These are phyloP conservation scores for Sigmodon hispidus DNA, from an alignment of 2,113 vertebrate genomes.

Conservation along the genomic window DNA sequence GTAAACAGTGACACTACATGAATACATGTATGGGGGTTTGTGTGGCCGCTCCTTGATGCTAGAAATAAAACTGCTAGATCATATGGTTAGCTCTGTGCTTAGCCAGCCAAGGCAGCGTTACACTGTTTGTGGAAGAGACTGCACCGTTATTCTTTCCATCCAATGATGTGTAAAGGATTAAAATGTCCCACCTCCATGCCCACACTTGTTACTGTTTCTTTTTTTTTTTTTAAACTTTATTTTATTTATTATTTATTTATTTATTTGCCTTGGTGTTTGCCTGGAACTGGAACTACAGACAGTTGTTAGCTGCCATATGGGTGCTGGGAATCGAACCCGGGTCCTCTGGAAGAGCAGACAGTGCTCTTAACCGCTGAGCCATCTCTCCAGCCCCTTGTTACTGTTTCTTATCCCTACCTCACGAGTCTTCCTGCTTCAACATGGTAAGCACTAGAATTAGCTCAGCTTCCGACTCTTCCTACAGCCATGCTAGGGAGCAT, in stretches of 20 bases:
- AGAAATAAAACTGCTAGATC: not conserved
- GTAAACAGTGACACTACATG: not conserved
- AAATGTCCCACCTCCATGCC: not conserved
- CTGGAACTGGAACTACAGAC: no score
- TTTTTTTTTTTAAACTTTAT: no score
- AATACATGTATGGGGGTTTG: accelerated
- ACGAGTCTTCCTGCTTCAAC: no score
- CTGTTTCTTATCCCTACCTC: not conserved
- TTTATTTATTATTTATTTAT: no score
- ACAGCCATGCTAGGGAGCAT: not conserved
- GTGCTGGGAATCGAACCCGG: no score
- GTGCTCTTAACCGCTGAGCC: no score
- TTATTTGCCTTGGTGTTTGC: no score
- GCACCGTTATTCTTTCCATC: not conserved
- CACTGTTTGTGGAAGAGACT: not conserved
- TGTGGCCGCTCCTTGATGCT: no score
- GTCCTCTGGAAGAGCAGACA: no score
- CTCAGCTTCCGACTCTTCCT: not conserved
- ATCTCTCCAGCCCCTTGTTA: no score
- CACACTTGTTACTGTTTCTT: not conserved
- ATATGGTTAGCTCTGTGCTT: not conserved
- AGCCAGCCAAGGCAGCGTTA: not conserved
- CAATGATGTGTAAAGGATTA: not conserved
- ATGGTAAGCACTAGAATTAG: not conserved
- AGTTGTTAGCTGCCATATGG: no score